phyloP scores from a whole-genome alignment of 2,113 vertebrate species.

The Gopherus flavomarginatus region DNA sequence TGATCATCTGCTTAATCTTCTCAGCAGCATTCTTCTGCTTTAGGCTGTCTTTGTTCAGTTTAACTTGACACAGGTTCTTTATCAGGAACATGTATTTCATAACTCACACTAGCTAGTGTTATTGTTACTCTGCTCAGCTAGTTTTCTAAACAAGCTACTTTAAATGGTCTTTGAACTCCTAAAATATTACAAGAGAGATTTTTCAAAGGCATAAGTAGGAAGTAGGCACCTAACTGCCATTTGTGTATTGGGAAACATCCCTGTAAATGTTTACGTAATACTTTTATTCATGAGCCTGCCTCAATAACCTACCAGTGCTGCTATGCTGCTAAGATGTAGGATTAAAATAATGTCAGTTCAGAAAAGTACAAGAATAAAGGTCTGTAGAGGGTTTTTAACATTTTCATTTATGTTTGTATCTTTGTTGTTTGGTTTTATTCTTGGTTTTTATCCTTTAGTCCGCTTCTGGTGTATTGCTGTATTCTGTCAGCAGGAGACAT shows the following conservation, averaged over 20 bases:
- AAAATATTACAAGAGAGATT: neutral
- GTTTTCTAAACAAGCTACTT: neutral
- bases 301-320: neutral
- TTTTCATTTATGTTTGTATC: neutral
- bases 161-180: neutral
- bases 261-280: neutral
- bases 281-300: neutral
- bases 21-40: neutral
- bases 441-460: neutral
- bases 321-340: neutral
- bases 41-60: neutral
- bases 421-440: neutral
- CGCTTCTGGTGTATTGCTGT: neutral
- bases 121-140: neutral
- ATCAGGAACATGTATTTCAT: neutral
- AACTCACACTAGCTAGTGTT: neutral
- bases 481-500: constrained; percentile 16
- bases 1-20: neutral
- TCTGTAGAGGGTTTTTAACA: neutral
- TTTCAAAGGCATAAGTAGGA: rapidly evolving
- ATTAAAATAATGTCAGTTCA: neutral
- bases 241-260: neutral
- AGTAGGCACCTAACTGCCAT: neutral
- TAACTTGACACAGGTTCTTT: neutral
- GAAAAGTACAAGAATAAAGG: neutral